Evolutionary conservation across 2,888 invertebrate species (phyloP).

Genomic region (Cactoblastis cactorum): DNA sequence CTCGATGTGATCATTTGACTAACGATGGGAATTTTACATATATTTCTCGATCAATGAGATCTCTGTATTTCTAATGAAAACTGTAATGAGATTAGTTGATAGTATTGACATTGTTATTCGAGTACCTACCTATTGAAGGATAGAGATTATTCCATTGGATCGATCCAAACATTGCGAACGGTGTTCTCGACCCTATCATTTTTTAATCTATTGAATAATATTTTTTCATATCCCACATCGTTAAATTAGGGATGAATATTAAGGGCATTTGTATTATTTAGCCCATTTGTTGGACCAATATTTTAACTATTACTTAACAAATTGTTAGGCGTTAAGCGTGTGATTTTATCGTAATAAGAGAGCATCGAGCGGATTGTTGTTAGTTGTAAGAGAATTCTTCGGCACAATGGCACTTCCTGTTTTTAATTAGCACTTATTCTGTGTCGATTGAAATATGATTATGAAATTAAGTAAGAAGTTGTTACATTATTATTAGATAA

Average conservation of each 20-base stretch:
- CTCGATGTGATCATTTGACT: conserved; percentile 68
- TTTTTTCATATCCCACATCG: conserved; percentile 79
- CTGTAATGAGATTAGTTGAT: conserved; percentile 78
- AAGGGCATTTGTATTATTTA: conserved; percentile 80
- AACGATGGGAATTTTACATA: conserved; percentile 54
- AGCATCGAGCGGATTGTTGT: conserved; percentile 78
- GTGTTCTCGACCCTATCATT: conserved; percentile 76
- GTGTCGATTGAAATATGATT: conserved; percentile 78
- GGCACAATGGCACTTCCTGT: conserved; percentile 80
- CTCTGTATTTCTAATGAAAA: conserved; percentile 72
- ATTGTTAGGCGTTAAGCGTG: conserved; percentile 80
- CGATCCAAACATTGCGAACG: conserved; percentile 61
- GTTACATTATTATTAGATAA: conserved; percentile 79
- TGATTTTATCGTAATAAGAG: conserved; percentile 78
- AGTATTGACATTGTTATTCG: conserved; percentile 79
- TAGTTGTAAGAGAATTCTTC: conserved; percentile 76
- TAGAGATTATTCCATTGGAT: conserved; percentile 74
- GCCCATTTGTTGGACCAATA: conserved; percentile 81
- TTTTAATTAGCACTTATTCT: conserved; percentile 80
- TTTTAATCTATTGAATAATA: conserved; percentile 78
- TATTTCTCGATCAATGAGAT: conserved; percentile 59
- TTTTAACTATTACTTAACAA: conserved; percentile 79
- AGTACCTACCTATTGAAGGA: conserved; percentile 72
- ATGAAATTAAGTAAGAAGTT: conserved; percentile 76
- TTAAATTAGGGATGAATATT: conserved; percentile 80